Base-by-base conservation (phyloP, 2,888 invertebrate genomes). In the Drosophila niveifrons region DNA sequence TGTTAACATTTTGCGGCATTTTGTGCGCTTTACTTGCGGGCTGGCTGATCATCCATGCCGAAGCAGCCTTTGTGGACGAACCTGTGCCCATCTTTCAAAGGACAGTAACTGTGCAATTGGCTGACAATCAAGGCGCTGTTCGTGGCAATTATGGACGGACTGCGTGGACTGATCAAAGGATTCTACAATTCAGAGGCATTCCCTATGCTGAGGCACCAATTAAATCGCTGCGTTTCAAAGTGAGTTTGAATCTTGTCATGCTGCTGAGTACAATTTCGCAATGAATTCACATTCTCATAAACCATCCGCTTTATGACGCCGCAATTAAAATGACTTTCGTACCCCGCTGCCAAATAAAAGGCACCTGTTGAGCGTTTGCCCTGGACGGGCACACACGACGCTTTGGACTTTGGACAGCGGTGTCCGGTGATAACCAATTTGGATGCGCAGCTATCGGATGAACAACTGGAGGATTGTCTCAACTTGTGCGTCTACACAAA, bases 401-500 rank as follows among this genome's bases (percentile, higher is more conserved):
- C 86, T 11, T 85, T 88, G 52, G 71, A 81, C 66, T 89, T 83
- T 78, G 92, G 92, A 17, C 83, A 80, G 69, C 87, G 90, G 2
- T 92, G 92, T 44, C 92, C 92, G 3, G 91, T 90, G 31, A 80
- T 89, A 66, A 89, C 89, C 2, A 78, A 88, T 57, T 61, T 90
- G 9, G 70, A 74, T 28, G 23, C 48, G 4, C 59, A 72, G 17
- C 43, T 80, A 52, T 53, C 86, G 2, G 75, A 80, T 23, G 66
- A 79, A 39, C 90, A 91, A 68, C 73, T 92, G 9, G 92, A 92
- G 71, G 92, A 92, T 72, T 92, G 92, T 62, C 82, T 92, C 9
- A 91, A 90, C 73, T 67, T 92, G 10, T 90, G 89, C 64, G 88
- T 92, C 34, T 92, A 91, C 66, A 91, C 92, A 0, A 92, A 91